Conservation (phyloP, 2,113 vertebrate species). For the Sinosuthora webbiana region DNA sequence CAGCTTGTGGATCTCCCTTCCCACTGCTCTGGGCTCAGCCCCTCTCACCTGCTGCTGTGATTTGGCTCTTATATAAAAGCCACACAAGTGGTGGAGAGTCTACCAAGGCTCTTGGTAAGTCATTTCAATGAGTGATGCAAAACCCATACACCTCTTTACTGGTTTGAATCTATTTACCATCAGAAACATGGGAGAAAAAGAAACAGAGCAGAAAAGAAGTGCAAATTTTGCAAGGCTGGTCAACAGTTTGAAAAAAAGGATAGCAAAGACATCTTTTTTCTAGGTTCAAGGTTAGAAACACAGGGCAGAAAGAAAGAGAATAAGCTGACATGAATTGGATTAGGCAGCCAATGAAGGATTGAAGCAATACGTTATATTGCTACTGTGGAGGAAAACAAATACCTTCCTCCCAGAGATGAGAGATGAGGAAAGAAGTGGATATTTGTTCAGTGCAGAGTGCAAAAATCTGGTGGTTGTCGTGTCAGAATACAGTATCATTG, state of each 20-base stretch:
- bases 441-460: not conserved
- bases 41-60: not conserved
- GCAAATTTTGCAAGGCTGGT: not conserved
- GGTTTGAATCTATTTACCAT: not conserved
- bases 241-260: not conserved
- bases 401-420: conserved; percentile 27
- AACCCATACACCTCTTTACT: not conserved
- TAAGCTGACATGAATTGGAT: not conserved
- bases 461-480: not conserved
- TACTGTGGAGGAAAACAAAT: not conserved
- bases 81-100: not conserved
- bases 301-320: not conserved
- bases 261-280: not conserved
- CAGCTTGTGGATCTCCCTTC: not conserved
- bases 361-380: conserved; percentile 14
- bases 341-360: conserved; percentile 6
- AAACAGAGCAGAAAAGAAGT: not conserved
- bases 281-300: not conserved
- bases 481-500: not conserved
- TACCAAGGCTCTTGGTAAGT: not conserved
- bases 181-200: not conserved
- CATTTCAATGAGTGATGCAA: not conserved
- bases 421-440: conserved; percentile 22
- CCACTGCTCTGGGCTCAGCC: not conserved
- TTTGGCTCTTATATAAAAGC: not conserved